These are phyloP conservation scores for Drosophila nannoptera DNA, from an alignment of 1,140 invertebrate species.

Conservation along the genomic window DNA sequence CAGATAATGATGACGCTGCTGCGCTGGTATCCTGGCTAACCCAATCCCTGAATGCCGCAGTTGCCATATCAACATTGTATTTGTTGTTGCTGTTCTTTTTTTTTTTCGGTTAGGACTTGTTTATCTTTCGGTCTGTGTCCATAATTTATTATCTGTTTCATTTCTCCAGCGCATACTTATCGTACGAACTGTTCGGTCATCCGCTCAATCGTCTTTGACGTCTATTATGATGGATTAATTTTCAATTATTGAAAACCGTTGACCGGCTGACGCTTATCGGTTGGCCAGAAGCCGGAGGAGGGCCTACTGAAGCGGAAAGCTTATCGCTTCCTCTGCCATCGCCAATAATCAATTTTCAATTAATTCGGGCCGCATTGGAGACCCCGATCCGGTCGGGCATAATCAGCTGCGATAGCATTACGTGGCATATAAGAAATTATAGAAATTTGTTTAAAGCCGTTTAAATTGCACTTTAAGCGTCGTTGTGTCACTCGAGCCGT, in stretches of 20 bases:
- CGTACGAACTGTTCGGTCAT: conserved; percentile 15
- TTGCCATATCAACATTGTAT: conserved; percentile 48
- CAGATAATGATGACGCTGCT: conserved; percentile 61
- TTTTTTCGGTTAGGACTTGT: conserved; percentile 40
- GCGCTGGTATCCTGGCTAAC: conserved; percentile 1
- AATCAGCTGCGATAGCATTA: conserved; percentile 34
- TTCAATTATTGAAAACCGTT: conserved; percentile 64
- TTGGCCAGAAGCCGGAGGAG: not conserved
- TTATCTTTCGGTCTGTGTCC: conserved; percentile 43
- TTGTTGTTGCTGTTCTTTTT: not conserved
- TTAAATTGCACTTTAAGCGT: conserved; percentile 73
- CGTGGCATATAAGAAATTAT: conserved; percentile 49
- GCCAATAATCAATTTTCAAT: conserved; percentile 78
- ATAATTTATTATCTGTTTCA: conserved; percentile 60
- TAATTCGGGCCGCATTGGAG: conserved; percentile 60
- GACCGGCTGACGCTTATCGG: conserved; percentile 30
- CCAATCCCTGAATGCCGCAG: conserved; percentile 1
- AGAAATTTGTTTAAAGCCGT: conserved; percentile 75
- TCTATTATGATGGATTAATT: conserved; percentile 78
- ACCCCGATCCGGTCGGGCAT: not conserved
- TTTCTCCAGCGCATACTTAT: conserved; percentile 11
- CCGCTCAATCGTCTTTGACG: conserved; percentile 52
- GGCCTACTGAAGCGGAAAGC: not conserved
- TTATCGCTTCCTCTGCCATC: conserved; percentile 54
- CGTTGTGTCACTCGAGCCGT: conserved; percentile 63